phyloP scores from a whole-genome alignment of 2,888 invertebrate genomes.

The Podabrus alpinus region DNA sequence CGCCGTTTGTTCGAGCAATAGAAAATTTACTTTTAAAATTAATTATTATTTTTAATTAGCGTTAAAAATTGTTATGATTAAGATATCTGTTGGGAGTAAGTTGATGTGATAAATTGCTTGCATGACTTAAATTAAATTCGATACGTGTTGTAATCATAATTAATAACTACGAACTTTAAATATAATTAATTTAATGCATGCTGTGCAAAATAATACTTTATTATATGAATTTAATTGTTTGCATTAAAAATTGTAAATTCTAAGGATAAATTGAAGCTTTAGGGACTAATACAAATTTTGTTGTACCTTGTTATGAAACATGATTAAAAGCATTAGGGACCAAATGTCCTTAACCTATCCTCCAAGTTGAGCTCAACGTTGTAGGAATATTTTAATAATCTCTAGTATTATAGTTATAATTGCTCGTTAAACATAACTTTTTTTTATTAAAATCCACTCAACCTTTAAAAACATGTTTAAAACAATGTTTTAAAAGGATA shows the following conservation, averaged over 20 bases:
- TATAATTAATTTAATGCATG: background rate
- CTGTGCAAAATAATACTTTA: background rate
- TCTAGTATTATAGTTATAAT: background rate
- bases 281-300: background rate
- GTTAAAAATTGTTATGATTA: background rate
- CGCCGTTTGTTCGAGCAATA: background rate
- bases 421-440: background rate
- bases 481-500: background rate
- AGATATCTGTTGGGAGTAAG: background rate
- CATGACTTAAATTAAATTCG: background rate
- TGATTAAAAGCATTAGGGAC: background rate
- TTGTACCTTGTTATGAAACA: background rate
- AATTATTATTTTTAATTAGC: slow-evolving; percentile 2
- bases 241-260: background rate
- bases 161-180: background rate
- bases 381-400: background rate
- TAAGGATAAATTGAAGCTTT: background rate
- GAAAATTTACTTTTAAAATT: background rate
- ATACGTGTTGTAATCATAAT: background rate
- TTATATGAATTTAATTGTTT: background rate
- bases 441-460: background rate
- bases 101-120: background rate
- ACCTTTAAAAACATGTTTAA: background rate
- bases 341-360: background rate
- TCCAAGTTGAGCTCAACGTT: background rate